phyloP scores from a whole-genome alignment of 1,140 invertebrate genomes.

The Calephelis nemesis region DNA sequence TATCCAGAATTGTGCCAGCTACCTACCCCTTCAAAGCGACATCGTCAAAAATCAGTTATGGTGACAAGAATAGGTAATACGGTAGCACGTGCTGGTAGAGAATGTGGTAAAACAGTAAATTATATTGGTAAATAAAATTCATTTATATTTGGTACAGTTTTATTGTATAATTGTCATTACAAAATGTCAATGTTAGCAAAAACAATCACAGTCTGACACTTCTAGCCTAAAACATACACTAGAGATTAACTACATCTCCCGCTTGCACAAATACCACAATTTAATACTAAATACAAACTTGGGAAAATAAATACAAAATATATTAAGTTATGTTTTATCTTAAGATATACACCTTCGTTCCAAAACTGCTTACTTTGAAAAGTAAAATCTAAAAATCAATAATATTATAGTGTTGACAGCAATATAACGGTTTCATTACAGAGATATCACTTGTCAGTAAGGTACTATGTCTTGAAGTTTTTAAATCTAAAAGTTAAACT shows the following conservation, averaged over 20 bases:
- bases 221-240: constrained; percentile 37
- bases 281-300: constrained; percentile 13
- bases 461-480: too few relatives aligned
- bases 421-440: too few relatives aligned
- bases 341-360: not conserved
- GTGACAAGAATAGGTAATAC: too few relatives aligned
- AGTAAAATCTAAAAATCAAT: too few relatives aligned
- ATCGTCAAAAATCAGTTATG: too few relatives aligned
- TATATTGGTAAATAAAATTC: constrained; percentile 21
- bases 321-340: constrained; percentile 1
- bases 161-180: constrained; percentile 76
- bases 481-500: too few relatives aligned
- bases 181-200: constrained; percentile 77
- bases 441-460: too few relatives aligned
- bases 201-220: constrained; percentile 77
- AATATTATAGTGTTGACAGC: too few relatives aligned
- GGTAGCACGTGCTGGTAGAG: not conserved
- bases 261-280: constrained; percentile 16
- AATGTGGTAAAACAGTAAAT: not conserved
- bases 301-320: constrained; percentile 17
- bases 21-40: too few relatives aligned
- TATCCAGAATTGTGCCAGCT: too few relatives aligned
- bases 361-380: too few relatives aligned
- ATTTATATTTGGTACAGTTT: constrained; percentile 65
- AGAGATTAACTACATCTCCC: constrained; percentile 13